phyloP scores from a whole-genome alignment of 2,888 invertebrate genomes.

The Oscheius sp. region DNA sequence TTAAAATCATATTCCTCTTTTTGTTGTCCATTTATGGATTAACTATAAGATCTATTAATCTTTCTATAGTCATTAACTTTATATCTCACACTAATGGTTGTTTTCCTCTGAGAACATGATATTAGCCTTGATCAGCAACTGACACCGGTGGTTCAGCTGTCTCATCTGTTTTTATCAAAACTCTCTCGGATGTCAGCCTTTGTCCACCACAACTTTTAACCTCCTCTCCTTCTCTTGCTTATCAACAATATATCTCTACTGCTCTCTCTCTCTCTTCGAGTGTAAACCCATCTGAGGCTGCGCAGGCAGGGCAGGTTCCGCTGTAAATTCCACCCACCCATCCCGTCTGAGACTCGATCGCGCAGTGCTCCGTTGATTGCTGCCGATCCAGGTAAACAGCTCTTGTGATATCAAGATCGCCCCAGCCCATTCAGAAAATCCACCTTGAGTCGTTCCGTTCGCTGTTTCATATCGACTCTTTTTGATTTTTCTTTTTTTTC shows the following conservation, averaged over 20 bases:
- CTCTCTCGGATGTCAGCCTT: slow-evolving; percentile 16
- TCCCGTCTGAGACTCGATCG: slow-evolving; percentile 28
- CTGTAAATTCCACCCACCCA: slow-evolving; percentile 29
- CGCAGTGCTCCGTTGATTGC: slow-evolving; percentile 27
- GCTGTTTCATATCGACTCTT: background rate
- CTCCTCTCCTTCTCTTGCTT: background rate
- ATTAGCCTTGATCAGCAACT: slow-evolving; percentile 16
- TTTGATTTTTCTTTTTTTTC: background rate
- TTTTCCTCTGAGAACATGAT: too few relatives aligned
- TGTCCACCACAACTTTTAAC: background rate
- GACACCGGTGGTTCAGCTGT: slow-evolving; percentile 23
- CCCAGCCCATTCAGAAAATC: slow-evolving; percentile 30
- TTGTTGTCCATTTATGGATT: too few relatives aligned
- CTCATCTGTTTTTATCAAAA: slow-evolving; percentile 22
- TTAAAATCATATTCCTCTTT: too few relatives aligned
- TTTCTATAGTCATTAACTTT: too few relatives aligned
- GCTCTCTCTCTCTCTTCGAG: slow-evolving; percentile 17
- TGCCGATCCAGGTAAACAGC: slow-evolving; percentile 30
- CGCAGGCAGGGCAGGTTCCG: slow-evolving; percentile 30
- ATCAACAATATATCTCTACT: background rate
- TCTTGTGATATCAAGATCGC: slow-evolving; percentile 30
- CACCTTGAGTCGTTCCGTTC: slow-evolving; percentile 23
- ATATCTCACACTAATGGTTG: too few relatives aligned
- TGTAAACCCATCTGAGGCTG: slow-evolving; percentile 30
- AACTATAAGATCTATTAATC: too few relatives aligned